phyloP scores from a whole-genome alignment of 2,113 vertebrate species.

The Empidonax alnorum region DNA sequence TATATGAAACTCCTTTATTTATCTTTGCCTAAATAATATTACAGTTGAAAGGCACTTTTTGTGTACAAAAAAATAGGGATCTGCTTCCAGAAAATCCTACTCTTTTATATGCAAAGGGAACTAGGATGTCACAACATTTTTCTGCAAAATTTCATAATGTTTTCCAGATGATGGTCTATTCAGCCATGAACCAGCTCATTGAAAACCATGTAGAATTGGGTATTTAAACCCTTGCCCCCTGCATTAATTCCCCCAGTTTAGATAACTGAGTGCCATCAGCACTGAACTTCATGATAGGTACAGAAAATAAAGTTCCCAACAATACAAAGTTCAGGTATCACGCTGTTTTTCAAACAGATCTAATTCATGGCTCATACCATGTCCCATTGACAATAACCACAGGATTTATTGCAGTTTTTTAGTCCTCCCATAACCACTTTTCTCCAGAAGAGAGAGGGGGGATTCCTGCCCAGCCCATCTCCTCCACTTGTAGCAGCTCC shows the following conservation, averaged over 20 bases:
- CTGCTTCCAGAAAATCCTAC: neutral
- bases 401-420: neutral
- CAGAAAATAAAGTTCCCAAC: neutral
- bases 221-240: neutral
- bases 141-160: neutral
- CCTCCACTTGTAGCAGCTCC: neutral
- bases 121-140: neutral
- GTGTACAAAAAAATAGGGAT: neutral
- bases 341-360: neutral
- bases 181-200: neutral
- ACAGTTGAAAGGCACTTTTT: neutral
- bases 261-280: neutral
- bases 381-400: neutral
- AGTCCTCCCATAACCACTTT: neutral
- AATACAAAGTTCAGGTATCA: accelerated
- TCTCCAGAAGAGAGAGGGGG: neutral
- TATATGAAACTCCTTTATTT: neutral
- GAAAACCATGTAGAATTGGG: neutral
- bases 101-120: neutral
- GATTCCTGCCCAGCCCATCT: neutral
- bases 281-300: neutral
- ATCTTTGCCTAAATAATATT: neutral
- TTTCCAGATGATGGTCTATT: neutral
- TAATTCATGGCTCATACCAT: neutral
- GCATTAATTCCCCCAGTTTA: neutral